Base-by-base conservation (phyloP, 1,140 invertebrate species). In the Drosophila murphyi region DNA sequence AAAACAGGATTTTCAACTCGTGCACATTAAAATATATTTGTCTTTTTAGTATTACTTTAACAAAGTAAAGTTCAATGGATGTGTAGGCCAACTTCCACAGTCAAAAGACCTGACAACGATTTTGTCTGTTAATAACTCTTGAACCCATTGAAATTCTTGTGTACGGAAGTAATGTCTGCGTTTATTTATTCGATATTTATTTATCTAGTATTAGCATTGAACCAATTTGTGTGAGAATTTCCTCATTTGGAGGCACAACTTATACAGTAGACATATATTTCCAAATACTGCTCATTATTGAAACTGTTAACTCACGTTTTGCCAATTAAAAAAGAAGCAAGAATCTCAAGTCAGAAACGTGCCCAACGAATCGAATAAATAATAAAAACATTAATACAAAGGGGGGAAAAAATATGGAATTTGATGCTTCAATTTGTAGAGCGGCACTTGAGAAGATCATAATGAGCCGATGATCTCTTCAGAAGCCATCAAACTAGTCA, bases 241-340 rank as follows among this genome's bases (percentile, higher is more conserved):
- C 83, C 83, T 87, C 72, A 77, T 80, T 76, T 50, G 68, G 55
- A 52, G 51, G 35, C 29, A 20, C 7, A 45, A 47, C 54, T 54
- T 60, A 59, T 55, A 60, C 12, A 20, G 35, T 7, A 59, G n/a
- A 68, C 35, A 77, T 62, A 56, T 76, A 79, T 80, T 76, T 69
- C 72, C 57, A 77, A 72, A 12, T 7, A 39, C 55, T 75, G 83
- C 76, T 88, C 70, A 80, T 88, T 83, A 80, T 63, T 48, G 69
- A 89, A 89, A 81, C 61, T 89, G 85, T 89, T 85, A 72, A 89
- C 71, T 89, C 85, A 89, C 85, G 85, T 79, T 89, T 80, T 72
- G 35, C 64, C 86, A 89, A 89, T 89, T 85, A 89, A 73, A 71
- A 41, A 35, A 47, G 39, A 29, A 55, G 34, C 72, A 76, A 78